Conservation (phyloP, 2,888 invertebrate species). For the Pyrrhia umbra region DNA sequence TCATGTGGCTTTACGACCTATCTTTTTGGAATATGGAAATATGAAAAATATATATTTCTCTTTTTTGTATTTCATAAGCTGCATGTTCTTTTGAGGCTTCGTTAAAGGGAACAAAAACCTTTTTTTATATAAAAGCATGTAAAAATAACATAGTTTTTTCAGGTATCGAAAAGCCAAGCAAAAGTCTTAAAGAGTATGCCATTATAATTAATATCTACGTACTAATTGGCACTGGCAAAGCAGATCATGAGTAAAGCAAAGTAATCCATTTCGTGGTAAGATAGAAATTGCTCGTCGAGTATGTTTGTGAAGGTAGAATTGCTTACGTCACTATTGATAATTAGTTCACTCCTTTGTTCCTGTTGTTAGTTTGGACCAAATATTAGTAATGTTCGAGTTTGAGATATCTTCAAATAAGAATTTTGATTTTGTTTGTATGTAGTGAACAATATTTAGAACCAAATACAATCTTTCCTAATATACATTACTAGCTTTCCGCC, state of each 20-base stretch:
- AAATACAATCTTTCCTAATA: too few species aligned
- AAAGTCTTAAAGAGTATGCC: not conserved
- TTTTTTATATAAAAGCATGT: too few species aligned
- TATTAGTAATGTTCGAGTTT: constrained; percentile 17
- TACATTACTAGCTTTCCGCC: too few species aligned
- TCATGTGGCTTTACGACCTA: not conserved
- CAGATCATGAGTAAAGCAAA: constrained; percentile 25
- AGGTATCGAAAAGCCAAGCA: not conserved
- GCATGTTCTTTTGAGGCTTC: too few species aligned
- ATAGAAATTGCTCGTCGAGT: constrained; percentile 23
- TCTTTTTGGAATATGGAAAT: not conserved
- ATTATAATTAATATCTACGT: constrained; percentile 2
- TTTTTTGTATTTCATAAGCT: too few species aligned
- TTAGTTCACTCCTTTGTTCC: constrained; percentile 23
- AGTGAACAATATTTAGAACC: too few species aligned
- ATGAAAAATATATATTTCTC: too few species aligned
- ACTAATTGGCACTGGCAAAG: constrained; percentile 16
- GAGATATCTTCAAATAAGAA: not conserved
- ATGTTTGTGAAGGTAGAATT: constrained; percentile 20
- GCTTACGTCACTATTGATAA: constrained; percentile 19
- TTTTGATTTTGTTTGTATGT: too few species aligned
- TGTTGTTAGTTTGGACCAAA: constrained; percentile 11
- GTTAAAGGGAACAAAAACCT: too few species aligned
- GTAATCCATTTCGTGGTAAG: constrained; percentile 9
- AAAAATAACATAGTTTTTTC: too few species aligned